Conservation (phyloP, 2,888 invertebrate species). For the Hydrotaea cyrtoneurina region DNA sequence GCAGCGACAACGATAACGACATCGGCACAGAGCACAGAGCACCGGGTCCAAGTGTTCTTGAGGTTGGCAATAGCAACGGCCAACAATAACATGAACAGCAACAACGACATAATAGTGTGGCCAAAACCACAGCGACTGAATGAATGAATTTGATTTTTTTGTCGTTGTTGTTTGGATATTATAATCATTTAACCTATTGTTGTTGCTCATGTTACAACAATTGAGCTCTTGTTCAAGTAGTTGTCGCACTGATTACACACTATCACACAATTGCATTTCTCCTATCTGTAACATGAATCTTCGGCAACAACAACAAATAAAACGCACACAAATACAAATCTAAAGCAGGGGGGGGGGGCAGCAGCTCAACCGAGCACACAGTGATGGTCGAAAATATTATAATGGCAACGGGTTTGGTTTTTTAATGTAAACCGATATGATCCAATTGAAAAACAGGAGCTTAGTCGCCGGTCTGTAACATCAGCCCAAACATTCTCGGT, state of each 20-base stretch:
- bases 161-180: slow-evolving; percentile 48
- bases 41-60: slow-evolving; percentile 54
- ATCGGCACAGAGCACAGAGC: too few relatives aligned
- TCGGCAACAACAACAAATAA: slow-evolving; percentile 14
- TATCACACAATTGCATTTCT: slow-evolving; percentile 55
- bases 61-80: slow-evolving; percentile 14
- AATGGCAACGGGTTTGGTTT: too few relatives aligned
- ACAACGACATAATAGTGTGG: slow-evolving; percentile 16
- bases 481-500: too few relatives aligned
- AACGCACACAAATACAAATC: neutral
- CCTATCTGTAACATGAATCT: slow-evolving; percentile 60
- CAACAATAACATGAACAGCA: neutral
- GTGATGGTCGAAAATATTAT: neutral
- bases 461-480: too few relatives aligned
- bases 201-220: slow-evolving; percentile 45
- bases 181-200: slow-evolving; percentile 66
- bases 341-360: neutral
- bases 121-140: slow-evolving; percentile 9
- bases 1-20: slow-evolving; percentile 3
- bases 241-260: slow-evolving; percentile 66
- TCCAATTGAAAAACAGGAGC: too few relatives aligned
- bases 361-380: slow-evolving; percentile 42
- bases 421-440: too few relatives aligned
- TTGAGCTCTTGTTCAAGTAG: slow-evolving; percentile 60
- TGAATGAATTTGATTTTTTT: slow-evolving; percentile 11